Percentiles rank a stretch among this genome's conserved stretches.
These are phyloP conservation scores for Euglossa dilemma DNA, from an alignment of 1,140 invertebrate species.

Conservation along the genomic window DNA sequence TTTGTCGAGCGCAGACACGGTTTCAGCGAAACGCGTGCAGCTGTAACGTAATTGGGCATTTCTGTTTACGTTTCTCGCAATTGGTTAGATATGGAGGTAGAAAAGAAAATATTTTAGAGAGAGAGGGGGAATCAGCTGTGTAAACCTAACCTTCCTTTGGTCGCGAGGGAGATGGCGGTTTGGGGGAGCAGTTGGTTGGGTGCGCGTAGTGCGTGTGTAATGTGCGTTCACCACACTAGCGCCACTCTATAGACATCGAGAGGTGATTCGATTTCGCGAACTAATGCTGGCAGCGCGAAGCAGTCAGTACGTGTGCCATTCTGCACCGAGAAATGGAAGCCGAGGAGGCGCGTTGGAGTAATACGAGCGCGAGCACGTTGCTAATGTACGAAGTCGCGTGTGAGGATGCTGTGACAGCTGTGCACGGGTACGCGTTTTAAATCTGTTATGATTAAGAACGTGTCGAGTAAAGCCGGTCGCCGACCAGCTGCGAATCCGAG, in stretches of 20 bases:
- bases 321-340: conserved; percentile 78
- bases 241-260: conserved; percentile 63
- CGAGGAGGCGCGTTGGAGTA: conserved; percentile 67
- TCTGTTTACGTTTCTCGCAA: background rate
- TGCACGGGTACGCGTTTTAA: conserved; percentile 59
- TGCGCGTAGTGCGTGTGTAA: background rate
- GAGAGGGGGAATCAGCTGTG: conserved; percentile 65
- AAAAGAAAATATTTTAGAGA: background rate
- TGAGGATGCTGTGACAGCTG: conserved; percentile 64
- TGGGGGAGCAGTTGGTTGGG: background rate
- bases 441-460: conserved; percentile 73
- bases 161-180: background rate
- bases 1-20: background rate
- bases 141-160: conserved; percentile 47
- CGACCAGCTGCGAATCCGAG: conserved; percentile 69
- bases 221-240: conserved; percentile 56
- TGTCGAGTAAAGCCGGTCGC: conserved; percentile 67
- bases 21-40: background rate
- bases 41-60: background rate
- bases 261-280: conserved; percentile 70
- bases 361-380: conserved; percentile 62
- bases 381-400: conserved; percentile 53
- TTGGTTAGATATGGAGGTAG: background rate
- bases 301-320: conserved; percentile 74
- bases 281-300: conserved; percentile 64